Conservation (phyloP, 2,888 invertebrate genomes). For the Scaptomyza cyrtandrae region DNA sequence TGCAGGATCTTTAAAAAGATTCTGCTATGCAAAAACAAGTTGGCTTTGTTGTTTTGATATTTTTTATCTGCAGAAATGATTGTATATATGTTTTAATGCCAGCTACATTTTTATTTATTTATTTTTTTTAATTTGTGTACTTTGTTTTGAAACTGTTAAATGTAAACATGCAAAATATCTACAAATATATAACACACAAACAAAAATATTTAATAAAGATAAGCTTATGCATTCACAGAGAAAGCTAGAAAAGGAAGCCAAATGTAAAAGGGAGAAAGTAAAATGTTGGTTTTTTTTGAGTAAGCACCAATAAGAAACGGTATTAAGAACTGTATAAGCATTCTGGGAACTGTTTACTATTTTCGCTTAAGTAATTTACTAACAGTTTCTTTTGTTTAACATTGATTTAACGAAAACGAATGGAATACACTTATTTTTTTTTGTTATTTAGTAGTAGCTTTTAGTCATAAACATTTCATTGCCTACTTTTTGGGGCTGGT, state of each 20-base stretch:
- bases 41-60: too few species aligned
- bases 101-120: too few species aligned
- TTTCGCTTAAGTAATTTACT: not conserved
- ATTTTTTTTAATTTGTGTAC: too few species aligned
- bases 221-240: too few species aligned
- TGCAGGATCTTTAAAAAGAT: too few species aligned
- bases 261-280: not conserved
- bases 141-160: too few species aligned
- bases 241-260: not conserved
- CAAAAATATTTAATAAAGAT: too few species aligned
- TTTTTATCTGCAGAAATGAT: not conserved
- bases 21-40: too few species aligned
- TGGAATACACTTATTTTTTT: not conserved
- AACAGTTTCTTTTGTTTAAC: not conserved
- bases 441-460: not conserved
- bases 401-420: not conserved
- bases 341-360: not conserved
- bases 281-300: not conserved
- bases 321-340: not conserved
- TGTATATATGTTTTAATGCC: not conserved
- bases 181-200: too few species aligned
- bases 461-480: not conserved
- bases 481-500: conserved; percentile 32
- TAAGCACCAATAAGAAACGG: not conserved
- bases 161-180: too few species aligned